These are phyloP conservation scores for Cistogaster globosa DNA, from an alignment of 2,888 invertebrate species.

Conservation along the genomic window DNA sequence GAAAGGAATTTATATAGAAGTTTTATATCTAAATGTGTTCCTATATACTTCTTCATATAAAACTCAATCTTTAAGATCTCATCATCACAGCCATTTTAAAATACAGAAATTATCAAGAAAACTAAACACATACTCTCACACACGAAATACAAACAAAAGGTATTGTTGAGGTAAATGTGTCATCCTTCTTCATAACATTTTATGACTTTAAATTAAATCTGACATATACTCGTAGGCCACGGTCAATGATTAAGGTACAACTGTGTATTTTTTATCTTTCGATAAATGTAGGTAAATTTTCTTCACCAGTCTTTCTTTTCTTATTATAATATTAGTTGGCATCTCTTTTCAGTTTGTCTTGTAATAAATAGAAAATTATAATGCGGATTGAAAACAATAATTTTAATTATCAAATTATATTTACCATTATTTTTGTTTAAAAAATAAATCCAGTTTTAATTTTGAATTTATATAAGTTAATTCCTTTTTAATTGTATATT, in stretches of 20 bases:
- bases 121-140: background rate
- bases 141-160: conserved; percentile 45
- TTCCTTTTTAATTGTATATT: too few relatives aligned
- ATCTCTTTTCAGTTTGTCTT: conserved; percentile 16
- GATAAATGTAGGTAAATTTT: conserved; percentile 27
- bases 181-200: conserved; percentile 74
- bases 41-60: conserved; percentile 16
- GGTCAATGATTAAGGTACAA: conserved; percentile 57
- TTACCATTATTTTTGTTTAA: conserved; percentile 5
- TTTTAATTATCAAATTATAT: conserved; percentile 41
- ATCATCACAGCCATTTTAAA: background rate
- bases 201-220: conserved; percentile 73
- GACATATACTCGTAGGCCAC: conserved; percentile 71
- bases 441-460: background rate
- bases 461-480: too few relatives aligned
- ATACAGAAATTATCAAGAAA: background rate
- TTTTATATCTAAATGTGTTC: conserved; percentile 5
- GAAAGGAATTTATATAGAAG: background rate
- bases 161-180: conserved; percentile 69
- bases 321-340: conserved; percentile 10
- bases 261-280: conserved; percentile 25
- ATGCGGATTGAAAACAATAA: conserved; percentile 46
- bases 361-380: conserved; percentile 13
- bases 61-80: conserved; percentile 47
- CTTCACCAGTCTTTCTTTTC: conserved; percentile 31